Percentiles rank a stretch among this genome's conserved stretches.
phyloP scores from a whole-genome alignment of 2,888 invertebrate genomes.

The Campoplex capitator region DNA sequence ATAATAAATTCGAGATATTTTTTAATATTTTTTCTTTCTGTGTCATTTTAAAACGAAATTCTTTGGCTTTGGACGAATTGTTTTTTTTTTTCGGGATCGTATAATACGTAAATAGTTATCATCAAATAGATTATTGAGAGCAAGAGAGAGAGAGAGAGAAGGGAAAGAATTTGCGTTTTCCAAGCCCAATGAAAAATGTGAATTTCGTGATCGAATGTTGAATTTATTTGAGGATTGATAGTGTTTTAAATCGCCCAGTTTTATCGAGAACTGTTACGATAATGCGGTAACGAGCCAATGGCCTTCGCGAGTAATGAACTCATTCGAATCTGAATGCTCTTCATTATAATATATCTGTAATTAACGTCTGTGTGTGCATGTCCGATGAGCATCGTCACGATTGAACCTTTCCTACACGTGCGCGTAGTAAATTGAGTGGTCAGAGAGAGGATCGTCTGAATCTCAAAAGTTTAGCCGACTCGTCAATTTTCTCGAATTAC shows the following conservation, averaged over 20 bases:
- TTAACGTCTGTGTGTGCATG: background rate
- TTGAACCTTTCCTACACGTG: conserved; percentile 33
- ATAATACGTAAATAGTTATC: background rate
- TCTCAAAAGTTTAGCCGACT: conserved; percentile 57
- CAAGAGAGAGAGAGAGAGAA: no score
- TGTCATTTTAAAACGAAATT: no score
- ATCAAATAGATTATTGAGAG: background rate
- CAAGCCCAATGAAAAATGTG: background rate
- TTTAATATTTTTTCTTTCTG: no score
- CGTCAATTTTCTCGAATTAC: conserved; percentile 62
- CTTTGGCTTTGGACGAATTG: no score
- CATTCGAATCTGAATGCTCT: conserved; percentile 3
- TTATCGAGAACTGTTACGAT: background rate
- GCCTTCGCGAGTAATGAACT: background rate
- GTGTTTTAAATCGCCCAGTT: background rate
- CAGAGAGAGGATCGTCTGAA: conserved; percentile 6
- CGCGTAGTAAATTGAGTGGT: conserved; percentile 41
- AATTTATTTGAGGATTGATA: background rate
- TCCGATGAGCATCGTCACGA: conserved; percentile 1
- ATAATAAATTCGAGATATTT: no score
- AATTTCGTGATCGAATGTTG: background rate
- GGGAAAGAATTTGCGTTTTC: background rate
- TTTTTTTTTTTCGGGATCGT: no score
- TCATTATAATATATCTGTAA: background rate
- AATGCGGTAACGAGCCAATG: conserved; percentile 15